phyloP scores from a whole-genome alignment of 2,797 vertebrate species.

The Crenuchus spilurus region DNA sequence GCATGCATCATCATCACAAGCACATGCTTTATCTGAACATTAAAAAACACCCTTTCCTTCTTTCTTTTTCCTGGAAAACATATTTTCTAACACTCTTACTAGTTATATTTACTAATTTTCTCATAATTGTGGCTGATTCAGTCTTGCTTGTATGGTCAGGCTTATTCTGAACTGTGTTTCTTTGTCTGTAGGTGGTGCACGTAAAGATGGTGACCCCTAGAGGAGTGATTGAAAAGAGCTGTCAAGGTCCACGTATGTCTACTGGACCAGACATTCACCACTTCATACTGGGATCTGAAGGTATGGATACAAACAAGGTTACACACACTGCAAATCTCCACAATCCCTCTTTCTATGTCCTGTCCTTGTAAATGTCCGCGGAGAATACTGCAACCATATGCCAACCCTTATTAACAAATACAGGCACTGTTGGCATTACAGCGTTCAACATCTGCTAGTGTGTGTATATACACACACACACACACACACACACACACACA shows the following conservation, averaged over 20 bases:
- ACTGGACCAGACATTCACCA: constrained; percentile 97
- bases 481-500: constrained; percentile 11
- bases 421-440: constrained; percentile 45
- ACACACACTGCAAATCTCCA: not conserved
- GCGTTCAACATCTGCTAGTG: constrained; percentile 35
- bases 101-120: too few relatives aligned
- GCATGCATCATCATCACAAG: too few relatives aligned
- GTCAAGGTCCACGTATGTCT: constrained; percentile 95
- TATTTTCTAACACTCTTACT: too few relatives aligned
- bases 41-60: not conserved
- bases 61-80: not conserved
- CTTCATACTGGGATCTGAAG: constrained; percentile 99
- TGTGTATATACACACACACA: not conserved
- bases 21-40: too few relatives aligned
- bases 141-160: too few relatives aligned
- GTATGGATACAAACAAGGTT: constrained; percentile 69
- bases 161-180: constrained; percentile 2
- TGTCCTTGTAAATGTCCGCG: constrained; percentile 68
- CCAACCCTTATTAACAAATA: constrained; percentile 61
- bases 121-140: too few relatives aligned
- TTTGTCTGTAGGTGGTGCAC: constrained; percentile 86
- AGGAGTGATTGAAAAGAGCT: constrained; percentile 96
- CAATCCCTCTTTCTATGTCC: constrained; percentile 16
- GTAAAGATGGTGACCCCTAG: constrained; percentile 96
- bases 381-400: constrained; percentile 77